A percentile compares a stretch with the other conserved stretches of the same genome.
Evolutionary conservation across 2,797 vertebrate genomes (phyloP).

Genomic region (Cuniculus paca): DNA sequence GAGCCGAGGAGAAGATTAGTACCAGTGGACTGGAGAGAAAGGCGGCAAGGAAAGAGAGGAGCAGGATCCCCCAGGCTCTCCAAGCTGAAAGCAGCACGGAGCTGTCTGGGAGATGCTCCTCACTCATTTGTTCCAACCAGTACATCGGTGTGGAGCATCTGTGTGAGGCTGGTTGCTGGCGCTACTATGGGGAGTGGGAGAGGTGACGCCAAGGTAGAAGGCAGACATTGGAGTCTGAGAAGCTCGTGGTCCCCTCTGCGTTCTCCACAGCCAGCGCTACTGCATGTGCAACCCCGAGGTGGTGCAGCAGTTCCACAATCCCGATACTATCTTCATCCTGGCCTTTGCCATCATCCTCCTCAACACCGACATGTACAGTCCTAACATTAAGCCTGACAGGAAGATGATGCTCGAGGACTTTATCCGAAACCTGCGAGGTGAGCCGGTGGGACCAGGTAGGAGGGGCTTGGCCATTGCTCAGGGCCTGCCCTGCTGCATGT

Average conservation of each 20-base stretch:
- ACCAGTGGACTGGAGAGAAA: not conserved
- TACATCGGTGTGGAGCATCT: not conserved
- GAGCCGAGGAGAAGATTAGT: not conserved
- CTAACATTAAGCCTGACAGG: conserved; percentile 99
- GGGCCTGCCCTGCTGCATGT: not conserved
- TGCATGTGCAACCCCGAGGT: conserved; percentile 99
- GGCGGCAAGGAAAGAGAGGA: not conserved
- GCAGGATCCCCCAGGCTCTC: rapidly evolving
- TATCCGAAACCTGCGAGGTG: conserved; percentile 98
- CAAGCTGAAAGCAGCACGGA: rapidly evolving
- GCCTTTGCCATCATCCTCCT: conserved; percentile 99
- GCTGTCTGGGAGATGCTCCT: not conserved
- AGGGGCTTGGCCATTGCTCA: rapidly evolving
- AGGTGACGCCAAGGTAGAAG: not conserved
- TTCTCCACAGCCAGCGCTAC: conserved; percentile 96
- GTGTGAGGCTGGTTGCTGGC: not conserved
- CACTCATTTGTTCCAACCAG: not conserved
- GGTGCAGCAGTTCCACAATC: conserved; percentile 99
- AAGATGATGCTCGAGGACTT: conserved; percentile 99
- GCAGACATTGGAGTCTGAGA: not conserved
- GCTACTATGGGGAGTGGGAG: not conserved
- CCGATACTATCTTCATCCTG: conserved; percentile 99
- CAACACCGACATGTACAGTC: conserved; percentile 99
- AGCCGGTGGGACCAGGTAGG: conserved; percentile 62
- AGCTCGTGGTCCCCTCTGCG: not conserved